Evolutionary conservation across 2,113 vertebrate genomes (phyloP).

Genomic region (Boleophthalmus pectinirostris): DNA sequence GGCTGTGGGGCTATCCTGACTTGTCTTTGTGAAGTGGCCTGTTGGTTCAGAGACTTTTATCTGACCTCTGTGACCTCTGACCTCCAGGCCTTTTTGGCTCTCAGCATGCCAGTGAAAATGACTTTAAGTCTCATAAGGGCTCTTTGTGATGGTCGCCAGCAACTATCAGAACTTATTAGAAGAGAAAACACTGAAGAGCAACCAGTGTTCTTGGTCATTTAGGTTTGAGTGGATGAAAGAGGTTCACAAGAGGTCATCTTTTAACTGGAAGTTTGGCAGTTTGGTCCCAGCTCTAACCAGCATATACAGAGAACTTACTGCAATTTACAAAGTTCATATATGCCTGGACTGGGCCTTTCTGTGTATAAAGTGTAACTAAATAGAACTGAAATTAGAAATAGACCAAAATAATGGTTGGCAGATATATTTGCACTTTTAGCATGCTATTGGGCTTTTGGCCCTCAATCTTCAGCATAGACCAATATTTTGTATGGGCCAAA

Average conservation of each 20-base stretch:
- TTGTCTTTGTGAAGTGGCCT: conserved; percentile 34
- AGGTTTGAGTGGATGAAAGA: not conserved
- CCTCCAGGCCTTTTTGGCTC: conserved; percentile 42
- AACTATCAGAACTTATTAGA: conserved; percentile 39
- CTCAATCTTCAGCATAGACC: too few species aligned
- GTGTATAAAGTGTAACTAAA: too few species aligned
- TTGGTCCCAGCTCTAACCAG: not conserved
- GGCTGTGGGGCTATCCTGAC: conserved; percentile 27
- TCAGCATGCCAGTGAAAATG: conserved; percentile 58
- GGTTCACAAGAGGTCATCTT: not conserved
- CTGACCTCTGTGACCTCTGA: conserved; percentile 58
- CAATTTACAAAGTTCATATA: too few species aligned
- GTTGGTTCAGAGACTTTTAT: conserved; percentile 33
- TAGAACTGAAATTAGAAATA: too few species aligned
- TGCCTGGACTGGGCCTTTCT: too few species aligned
- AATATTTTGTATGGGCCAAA: too few species aligned
- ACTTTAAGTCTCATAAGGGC: conserved; percentile 24
- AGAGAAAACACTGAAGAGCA: conserved; percentile 9
- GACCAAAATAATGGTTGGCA: too few species aligned
- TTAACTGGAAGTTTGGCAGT: not conserved
- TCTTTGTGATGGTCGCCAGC: conserved; percentile 40
- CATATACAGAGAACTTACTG: too few species aligned
- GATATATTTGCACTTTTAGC: too few species aligned
- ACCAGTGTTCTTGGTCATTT: not conserved
- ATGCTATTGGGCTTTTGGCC: too few species aligned